Evolutionary conservation across 2,113 vertebrate species (phyloP).

Genomic region (Notechis scutatus): DNA sequence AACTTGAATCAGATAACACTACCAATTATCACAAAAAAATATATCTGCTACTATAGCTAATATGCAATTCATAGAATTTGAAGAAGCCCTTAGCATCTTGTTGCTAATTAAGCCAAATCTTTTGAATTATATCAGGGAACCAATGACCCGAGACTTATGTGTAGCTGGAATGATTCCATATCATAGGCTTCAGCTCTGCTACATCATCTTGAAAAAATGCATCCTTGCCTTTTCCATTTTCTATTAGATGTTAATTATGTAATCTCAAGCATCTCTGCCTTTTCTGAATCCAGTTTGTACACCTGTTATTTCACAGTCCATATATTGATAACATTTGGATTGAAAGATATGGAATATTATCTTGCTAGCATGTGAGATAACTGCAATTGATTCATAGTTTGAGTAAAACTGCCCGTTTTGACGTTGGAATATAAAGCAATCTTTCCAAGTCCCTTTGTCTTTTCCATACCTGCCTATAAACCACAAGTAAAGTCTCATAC

Average conservation of each 20-base stretch:
- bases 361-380: not conserved
- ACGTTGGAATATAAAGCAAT: not conserved
- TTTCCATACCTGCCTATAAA: not conserved
- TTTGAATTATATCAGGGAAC: not conserved
- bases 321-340: not conserved
- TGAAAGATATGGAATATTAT: not conserved
- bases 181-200: not conserved
- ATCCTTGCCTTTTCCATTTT: not conserved
- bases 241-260: not conserved
- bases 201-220: not conserved
- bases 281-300: not conserved
- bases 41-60: not conserved
- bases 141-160: not conserved
- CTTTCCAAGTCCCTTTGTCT: not conserved
- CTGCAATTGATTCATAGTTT: not conserved
- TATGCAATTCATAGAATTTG: not conserved
- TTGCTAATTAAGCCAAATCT: not conserved
- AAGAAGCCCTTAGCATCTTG: not conserved
- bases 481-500: not conserved
- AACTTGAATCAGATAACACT: not conserved
- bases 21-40: not conserved
- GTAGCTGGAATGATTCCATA: not conserved
- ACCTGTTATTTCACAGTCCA: not conserved
- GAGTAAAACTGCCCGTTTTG: not conserved
- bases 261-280: not conserved